These are phyloP conservation scores for Actinostola sp. DNA, from an alignment of 92 coral and sea anemone genomes.

Conservation along the genomic window DNA sequence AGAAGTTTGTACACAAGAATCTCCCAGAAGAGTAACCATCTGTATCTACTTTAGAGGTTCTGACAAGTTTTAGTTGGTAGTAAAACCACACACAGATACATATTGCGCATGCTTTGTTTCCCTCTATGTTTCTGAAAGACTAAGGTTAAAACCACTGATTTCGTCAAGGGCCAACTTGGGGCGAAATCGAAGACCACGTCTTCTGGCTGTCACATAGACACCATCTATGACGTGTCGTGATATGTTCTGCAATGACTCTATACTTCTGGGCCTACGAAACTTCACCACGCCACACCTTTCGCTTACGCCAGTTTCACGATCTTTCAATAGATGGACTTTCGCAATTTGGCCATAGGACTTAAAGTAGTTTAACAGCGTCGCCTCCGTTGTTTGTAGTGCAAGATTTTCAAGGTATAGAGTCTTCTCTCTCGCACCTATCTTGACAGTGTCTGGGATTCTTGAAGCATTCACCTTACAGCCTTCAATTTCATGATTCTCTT, in stretches of 20 bases:
- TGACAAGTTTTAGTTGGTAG: too few relatives aligned
- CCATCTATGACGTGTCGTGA: constrained; percentile 32
- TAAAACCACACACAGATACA: too few relatives aligned
- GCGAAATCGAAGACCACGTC: constrained; percentile 45
- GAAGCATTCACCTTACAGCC: constrained; percentile 21
- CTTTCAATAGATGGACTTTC: constrained; percentile 21
- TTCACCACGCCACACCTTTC: constrained; percentile 51
- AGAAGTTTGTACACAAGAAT: too few relatives aligned
- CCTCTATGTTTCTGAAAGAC: not conserved
- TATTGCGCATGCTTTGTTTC: not conserved
- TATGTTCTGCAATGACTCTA: constrained; percentile 7
- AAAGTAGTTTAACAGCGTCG: constrained; percentile 25
- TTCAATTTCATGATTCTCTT: constrained; percentile 29
- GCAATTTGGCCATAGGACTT: constrained; percentile 33
- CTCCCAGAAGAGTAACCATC: too few relatives aligned
- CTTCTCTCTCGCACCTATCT: constrained; percentile 33
- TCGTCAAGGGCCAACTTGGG: constrained; percentile 21
- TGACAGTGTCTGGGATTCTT: constrained; percentile 37
- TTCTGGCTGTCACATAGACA: constrained; percentile 19
- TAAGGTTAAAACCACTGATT: constrained; percentile 29
- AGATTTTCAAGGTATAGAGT: constrained; percentile 40
- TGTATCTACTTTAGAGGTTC: too few relatives aligned
- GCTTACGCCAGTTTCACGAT: constrained; percentile 21
- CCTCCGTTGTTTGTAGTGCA: constrained; percentile 22
- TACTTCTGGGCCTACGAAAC: constrained; percentile 20